Conservation (phyloP, 2,888 invertebrate genomes). For the Eilema depressum region DNA sequence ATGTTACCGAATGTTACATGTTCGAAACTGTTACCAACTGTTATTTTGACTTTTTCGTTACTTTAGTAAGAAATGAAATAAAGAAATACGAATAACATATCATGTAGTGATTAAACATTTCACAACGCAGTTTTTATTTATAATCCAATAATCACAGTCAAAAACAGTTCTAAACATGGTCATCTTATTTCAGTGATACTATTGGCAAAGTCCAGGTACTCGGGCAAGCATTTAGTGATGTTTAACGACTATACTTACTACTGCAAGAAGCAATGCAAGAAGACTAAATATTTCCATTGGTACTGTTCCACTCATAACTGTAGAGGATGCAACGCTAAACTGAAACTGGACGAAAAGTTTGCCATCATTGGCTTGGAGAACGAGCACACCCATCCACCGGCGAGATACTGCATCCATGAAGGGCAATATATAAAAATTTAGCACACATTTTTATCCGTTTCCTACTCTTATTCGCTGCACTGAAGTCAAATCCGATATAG, state of each 20-base stretch:
- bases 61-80: no score
- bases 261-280: conserved; percentile 75
- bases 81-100: no score
- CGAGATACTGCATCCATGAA: conserved; percentile 70
- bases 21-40: no score
- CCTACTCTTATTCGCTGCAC: not conserved
- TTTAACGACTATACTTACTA: conserved; percentile 77
- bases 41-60: no score
- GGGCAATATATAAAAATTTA: conserved; percentile 71
- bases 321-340: conserved; percentile 75
- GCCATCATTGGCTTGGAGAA: conserved; percentile 64
- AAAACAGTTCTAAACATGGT: conserved; percentile 22
- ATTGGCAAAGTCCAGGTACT: conserved; percentile 74
- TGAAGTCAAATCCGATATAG: not conserved
- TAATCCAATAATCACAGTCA: not conserved
- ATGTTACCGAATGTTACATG: no score
- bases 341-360: conserved; percentile 70
- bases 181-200: conserved; percentile 62
- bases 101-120: not conserved
- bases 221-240: conserved; percentile 74
- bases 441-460: conserved; percentile 1
- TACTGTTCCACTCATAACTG: conserved; percentile 80
- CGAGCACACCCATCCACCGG: conserved; percentile 72
- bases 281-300: conserved; percentile 72
- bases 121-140: not conserved